Percentiles rank a stretch among this genome's conserved stretches.
phyloP scores from a whole-genome alignment of 2,113 vertebrate species.

The Pipa parva region DNA sequence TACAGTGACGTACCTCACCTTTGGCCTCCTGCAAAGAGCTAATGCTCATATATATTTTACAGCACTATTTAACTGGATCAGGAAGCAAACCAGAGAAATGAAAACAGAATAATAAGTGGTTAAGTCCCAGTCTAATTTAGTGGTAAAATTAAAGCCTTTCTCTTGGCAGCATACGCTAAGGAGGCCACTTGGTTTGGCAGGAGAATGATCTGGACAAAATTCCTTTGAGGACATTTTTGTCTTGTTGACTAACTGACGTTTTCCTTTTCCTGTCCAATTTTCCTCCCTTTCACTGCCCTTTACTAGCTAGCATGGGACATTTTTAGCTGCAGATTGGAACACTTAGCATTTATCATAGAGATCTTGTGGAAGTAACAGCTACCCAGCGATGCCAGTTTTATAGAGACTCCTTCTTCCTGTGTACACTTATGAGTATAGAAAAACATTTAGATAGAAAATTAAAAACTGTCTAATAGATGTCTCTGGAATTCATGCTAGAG shows the following conservation, averaged over 20 bases:
- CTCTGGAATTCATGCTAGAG: too few relatives aligned
- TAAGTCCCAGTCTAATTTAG: constrained; percentile 15
- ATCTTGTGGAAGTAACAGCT: not conserved
- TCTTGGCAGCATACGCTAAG: constrained; percentile 19
- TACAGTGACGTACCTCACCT: too few relatives aligned
- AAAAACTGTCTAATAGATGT: not conserved
- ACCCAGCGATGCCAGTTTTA: not conserved
- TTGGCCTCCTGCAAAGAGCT: too few relatives aligned
- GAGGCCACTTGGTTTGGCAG: constrained; percentile 30
- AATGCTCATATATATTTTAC: too few relatives aligned
- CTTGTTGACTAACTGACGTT: constrained; percentile 16
- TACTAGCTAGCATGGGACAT: not conserved
- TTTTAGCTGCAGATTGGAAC: constrained; percentile 11
- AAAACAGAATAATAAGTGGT: constrained; percentile 2
- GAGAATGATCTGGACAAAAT: constrained; percentile 22
- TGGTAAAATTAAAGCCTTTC: constrained; percentile 1
- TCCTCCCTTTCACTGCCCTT: constrained; percentile 19
- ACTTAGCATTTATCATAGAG: not conserved
- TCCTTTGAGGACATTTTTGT: constrained; percentile 36
- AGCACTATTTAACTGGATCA: too few relatives aligned
- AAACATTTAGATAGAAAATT: not conserved
- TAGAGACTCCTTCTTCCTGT: not conserved
- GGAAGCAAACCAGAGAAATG: too few relatives aligned
- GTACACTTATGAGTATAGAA: not conserved
- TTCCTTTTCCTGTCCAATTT: constrained; percentile 26